Conservation (phyloP, 2,113 vertebrate species). For the Macrotus californicus region DNA sequence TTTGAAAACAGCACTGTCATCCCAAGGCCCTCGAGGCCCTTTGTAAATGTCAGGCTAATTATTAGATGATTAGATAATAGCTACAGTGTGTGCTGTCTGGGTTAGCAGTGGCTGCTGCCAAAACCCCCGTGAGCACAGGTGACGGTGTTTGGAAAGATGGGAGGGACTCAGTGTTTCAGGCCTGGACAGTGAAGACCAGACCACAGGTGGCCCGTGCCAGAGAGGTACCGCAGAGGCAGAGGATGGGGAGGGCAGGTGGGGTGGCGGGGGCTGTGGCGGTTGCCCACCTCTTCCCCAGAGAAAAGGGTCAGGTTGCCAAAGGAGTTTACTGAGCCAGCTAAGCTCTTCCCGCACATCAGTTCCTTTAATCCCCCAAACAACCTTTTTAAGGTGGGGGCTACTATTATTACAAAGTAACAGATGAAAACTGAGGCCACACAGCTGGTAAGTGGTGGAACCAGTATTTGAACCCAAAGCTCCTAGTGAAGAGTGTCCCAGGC, state of each 20-base stretch:
- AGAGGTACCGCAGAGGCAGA: neutral
- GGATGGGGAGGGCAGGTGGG: too few species aligned
- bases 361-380: neutral
- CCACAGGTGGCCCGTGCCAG: neutral
- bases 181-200: neutral
- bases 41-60: conserved; percentile 61
- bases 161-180: neutral
- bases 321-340: neutral
- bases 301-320: neutral
- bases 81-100: neutral
- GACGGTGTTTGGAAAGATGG: neutral
- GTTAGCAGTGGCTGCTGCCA: neutral
- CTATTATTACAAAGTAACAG: neutral
- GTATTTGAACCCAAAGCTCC: neutral
- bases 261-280: neutral
- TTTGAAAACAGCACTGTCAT: neutral
- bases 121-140: neutral
- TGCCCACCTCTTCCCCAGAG: neutral
- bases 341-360: neutral
- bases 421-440: neutral
- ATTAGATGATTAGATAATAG: conserved; percentile 50
- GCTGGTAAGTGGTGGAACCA: neutral
- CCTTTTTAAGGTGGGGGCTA: neutral
- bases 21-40: neutral
- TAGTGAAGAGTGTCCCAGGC: neutral